Evolutionary conservation across 2,797 vertebrate species (phyloP).

Genomic region (Masticophis lateralis): DNA sequence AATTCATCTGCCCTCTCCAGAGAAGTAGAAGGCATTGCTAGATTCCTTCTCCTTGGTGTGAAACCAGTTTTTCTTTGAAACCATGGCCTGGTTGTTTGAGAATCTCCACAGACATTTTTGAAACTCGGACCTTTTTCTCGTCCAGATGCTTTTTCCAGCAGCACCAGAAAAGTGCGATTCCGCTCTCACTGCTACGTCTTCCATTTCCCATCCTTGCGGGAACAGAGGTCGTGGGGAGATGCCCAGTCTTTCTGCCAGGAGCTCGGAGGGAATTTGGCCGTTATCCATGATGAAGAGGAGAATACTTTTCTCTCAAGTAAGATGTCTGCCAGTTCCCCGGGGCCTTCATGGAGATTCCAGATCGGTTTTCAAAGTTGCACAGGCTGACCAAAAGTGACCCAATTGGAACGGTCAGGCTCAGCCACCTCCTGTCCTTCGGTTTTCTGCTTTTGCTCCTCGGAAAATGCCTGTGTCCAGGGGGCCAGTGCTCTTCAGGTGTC

Average conservation of each 20-base stretch:
- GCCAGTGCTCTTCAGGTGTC: background rate
- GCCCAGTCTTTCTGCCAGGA: conserved; percentile 19
- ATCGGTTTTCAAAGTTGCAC: background rate
- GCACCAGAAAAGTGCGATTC: background rate
- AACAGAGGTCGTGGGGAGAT: conserved; percentile 17
- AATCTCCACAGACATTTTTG: background rate
- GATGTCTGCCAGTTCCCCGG: background rate
- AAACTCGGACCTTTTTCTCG: background rate
- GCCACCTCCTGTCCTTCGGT: background rate
- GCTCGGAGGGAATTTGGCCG: background rate
- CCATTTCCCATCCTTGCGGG: conserved; percentile 27
- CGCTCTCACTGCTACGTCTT: conserved; percentile 23
- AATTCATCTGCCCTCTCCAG: background rate
- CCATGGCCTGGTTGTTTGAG: background rate
- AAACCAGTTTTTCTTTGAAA: background rate
- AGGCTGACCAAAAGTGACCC: background rate
- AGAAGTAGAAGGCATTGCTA: background rate
- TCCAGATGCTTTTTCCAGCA: conserved; percentile 17
- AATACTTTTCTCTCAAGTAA: conserved; percentile 30
- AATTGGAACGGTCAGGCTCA: no score
- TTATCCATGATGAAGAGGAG: background rate
- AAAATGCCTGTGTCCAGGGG: background rate
- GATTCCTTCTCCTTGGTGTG: background rate
- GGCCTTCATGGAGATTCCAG: no score
- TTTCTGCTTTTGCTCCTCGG: background rate